These are phyloP conservation scores for Anomalospiza imberbis DNA, from an alignment of 2,797 vertebrate genomes.

Conservation along the genomic window DNA sequence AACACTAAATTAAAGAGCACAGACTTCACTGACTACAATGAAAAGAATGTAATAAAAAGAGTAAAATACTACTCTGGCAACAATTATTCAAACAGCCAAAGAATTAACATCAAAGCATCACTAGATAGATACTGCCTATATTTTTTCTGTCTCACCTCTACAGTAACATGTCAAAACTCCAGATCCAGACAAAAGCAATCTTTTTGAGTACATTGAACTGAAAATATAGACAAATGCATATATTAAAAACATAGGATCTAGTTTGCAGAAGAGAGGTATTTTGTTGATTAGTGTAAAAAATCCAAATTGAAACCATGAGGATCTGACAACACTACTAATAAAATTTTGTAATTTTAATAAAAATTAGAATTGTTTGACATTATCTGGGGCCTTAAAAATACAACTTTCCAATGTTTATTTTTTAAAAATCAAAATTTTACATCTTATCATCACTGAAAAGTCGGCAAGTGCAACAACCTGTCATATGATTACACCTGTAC, in stretches of 20 bases:
- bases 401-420: background rate
- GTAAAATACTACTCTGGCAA: conserved; percentile 20
- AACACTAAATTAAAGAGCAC: background rate
- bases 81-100: conserved; percentile 1
- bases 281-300: background rate
- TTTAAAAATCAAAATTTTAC: background rate
- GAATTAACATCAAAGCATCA: background rate
- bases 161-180: background rate
- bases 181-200: background rate
- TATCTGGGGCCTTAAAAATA: background rate
- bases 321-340: background rate
- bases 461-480: background rate
- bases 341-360: background rate
- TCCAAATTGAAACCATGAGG: background rate
- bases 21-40: background rate
- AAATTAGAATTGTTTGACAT: background rate
- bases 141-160: background rate
- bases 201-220: background rate
- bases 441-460: background rate
- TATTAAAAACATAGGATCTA: background rate
- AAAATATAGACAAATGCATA: background rate
- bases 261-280: background rate
- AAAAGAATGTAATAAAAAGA: background rate
- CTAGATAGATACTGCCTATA: background rate
- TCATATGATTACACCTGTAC: background rate